Evolutionary conservation across 1,140 invertebrate species (phyloP).

Genomic region (Probaryconus sp.): DNA sequence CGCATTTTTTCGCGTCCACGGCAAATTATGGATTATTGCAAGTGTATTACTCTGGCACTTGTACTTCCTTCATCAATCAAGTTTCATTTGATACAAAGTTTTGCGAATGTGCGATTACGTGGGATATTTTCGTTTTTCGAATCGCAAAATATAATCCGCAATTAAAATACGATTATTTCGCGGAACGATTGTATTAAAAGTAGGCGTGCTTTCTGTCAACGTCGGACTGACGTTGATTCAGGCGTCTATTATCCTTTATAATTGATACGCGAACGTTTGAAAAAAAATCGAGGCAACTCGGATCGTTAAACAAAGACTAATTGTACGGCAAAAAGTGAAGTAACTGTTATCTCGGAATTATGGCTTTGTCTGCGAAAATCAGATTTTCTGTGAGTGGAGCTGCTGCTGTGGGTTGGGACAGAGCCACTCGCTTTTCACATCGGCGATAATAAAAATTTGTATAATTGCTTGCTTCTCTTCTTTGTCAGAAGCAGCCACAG

Average conservation of each 20-base stretch:
- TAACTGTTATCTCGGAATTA: conserved; percentile 22
- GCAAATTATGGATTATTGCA: conserved; percentile 56
- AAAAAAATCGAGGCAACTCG: not conserved
- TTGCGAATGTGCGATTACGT: too few relatives aligned
- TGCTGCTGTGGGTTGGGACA: too few relatives aligned
- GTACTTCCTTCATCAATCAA: conserved; percentile 58
- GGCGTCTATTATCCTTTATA: too few relatives aligned
- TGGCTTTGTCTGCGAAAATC: conserved; percentile 1
- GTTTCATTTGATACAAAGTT: conserved; percentile 24
- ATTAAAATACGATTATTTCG: too few relatives aligned
- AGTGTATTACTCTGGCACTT: conserved; percentile 43
- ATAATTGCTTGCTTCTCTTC: too few relatives aligned
- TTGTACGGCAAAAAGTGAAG: conserved; percentile 25
- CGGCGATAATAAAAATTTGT: too few relatives aligned
- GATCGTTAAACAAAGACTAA: conserved; percentile 27
- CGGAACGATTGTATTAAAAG: too few relatives aligned
- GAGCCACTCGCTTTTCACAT: too few relatives aligned
- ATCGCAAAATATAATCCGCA: too few relatives aligned
- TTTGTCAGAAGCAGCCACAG: not conserved
- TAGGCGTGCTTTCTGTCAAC: too few relatives aligned
- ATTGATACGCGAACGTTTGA: not conserved
- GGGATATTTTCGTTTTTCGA: too few relatives aligned
- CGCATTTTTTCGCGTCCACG: conserved; percentile 38
- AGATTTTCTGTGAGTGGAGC: conserved; percentile 8
- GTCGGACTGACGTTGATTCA: too few relatives aligned